These are phyloP conservation scores for Stercorarius parasiticus DNA, from an alignment of 2,113 vertebrate genomes.

Conservation along the genomic window DNA sequence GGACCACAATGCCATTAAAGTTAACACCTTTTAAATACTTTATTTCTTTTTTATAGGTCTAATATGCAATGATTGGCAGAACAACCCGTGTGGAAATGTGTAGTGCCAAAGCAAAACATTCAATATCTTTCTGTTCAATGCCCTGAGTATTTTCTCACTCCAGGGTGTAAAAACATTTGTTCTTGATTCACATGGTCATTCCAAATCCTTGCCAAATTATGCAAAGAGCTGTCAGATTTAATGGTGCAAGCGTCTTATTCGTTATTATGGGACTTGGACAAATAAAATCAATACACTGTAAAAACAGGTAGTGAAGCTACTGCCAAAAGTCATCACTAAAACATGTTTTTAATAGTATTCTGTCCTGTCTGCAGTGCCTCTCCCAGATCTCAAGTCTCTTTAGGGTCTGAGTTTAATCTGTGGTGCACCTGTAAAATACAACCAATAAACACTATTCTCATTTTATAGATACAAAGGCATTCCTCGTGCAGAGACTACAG, in stretches of 20 bases:
- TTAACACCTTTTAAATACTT: slow-evolving; percentile 35
- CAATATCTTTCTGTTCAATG: slow-evolving; percentile 16
- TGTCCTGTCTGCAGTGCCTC: not conserved
- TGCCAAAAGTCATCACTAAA: not conserved
- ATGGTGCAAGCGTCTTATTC: not conserved
- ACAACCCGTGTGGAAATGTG: not conserved
- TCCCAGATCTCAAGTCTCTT: not conserved
- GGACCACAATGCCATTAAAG: not conserved
- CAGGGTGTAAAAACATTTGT: slow-evolving; percentile 46
- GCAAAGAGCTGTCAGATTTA: slow-evolving; percentile 22
- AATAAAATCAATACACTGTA: slow-evolving; percentile 15
- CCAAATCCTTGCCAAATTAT: slow-evolving; percentile 35
- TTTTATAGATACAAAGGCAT: not conserved
- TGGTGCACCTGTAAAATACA: not conserved
- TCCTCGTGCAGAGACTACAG: fast-evolving
- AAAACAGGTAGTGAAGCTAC: not conserved
- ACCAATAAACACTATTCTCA: not conserved
- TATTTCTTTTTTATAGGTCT: slow-evolving; percentile 21
- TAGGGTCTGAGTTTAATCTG: not conserved
- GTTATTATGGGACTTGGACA: not conserved
- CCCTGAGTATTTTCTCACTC: slow-evolving; percentile 24
- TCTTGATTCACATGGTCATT: not conserved
- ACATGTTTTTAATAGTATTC: not conserved
- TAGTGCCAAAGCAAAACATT: slow-evolving; percentile 27
- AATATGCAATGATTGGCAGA: slow-evolving; percentile 33